Evolutionary conservation across 2,888 invertebrate genomes (phyloP).

Genomic region (Oscheius sp.): DNA sequence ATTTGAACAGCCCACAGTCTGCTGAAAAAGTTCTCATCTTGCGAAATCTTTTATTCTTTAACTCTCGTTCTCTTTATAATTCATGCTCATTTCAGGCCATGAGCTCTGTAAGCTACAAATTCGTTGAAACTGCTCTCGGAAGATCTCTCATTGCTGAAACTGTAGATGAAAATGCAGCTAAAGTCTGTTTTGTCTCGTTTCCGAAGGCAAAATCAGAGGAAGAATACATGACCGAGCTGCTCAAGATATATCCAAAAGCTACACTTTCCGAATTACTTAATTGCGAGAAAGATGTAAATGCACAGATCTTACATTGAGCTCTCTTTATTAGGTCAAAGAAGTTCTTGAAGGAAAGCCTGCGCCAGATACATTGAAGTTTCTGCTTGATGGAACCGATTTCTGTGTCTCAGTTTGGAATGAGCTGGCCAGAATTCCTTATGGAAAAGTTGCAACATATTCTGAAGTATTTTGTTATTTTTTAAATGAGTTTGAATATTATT

Average conservation of each 20-base stretch:
- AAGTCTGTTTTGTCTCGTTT: constrained; percentile 1
- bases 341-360: constrained; percentile 30
- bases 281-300: neutral
- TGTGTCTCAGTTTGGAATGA: constrained; percentile 27
- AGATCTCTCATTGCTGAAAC: neutral
- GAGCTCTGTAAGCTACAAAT: neutral
- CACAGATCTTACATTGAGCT: neutral
- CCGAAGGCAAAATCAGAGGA: neutral
- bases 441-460: constrained; percentile 37
- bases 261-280: neutral
- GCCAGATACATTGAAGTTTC: constrained; percentile 5
- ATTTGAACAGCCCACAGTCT: no score
- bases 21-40: no score
- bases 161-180: neutral
- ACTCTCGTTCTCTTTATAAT: no score
- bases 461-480: constrained; percentile 28
- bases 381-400: constrained; percentile 23
- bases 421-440: constrained; percentile 38
- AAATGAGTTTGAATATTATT: neutral
- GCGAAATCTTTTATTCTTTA: no score
- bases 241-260: constrained; percentile 27
- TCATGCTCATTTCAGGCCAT: no score
- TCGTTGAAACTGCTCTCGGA: neutral
- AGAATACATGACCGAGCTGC: constrained; percentile 29
- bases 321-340: constrained; percentile 18